These are phyloP conservation scores for Lepidocyrtoides sp. DNA, from an alignment of 2,888 invertebrate genomes.

Conservation along the genomic window DNA sequence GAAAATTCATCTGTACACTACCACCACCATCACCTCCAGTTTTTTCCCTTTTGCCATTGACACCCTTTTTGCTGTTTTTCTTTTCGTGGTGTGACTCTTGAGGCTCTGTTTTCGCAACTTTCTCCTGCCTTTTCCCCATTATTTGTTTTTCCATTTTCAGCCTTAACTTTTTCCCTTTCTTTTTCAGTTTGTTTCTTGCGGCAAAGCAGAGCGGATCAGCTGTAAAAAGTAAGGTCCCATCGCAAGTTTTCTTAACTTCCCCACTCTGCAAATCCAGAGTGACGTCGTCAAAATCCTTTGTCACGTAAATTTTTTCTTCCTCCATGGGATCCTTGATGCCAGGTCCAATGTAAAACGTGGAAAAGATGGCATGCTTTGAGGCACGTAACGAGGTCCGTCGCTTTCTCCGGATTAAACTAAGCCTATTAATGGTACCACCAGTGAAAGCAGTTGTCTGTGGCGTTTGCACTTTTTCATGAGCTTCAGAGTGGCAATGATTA, in stretches of 20 bases:
- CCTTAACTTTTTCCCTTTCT: conserved; percentile 26
- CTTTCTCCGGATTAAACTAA: conserved; percentile 31
- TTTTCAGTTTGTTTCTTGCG: conserved; percentile 30
- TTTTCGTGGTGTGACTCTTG: background rate
- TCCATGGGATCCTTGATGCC: conserved; percentile 56
- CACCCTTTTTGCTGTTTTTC: background rate
- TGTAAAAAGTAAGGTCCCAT: conserved; percentile 80
- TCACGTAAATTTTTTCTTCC: conserved; percentile 71
- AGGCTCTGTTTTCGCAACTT: background rate
- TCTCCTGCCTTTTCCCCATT: background rate
- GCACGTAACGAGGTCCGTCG: conserved; percentile 10
- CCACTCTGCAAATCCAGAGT: conserved; percentile 84
- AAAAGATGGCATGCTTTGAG: conserved; percentile 58
- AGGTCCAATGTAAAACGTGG: conserved; percentile 70
- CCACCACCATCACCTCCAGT: background rate
- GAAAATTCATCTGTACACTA: background rate
- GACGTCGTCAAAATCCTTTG: conserved; percentile 83
- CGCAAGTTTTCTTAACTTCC: conserved; percentile 79
- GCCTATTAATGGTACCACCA: conserved; percentile 25
- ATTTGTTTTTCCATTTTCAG: conserved; percentile 31
- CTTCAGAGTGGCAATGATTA: conserved; percentile 23
- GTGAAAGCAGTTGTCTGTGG: background rate
- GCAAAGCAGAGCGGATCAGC: conserved; percentile 65
- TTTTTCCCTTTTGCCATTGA: background rate
- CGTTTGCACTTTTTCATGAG: conserved; percentile 51